Percentiles rank a stretch among this genome's conserved stretches.
Evolutionary conservation across 2,113 vertebrate genomes (phyloP).

Genomic region (Polypterus bichir): DNA sequence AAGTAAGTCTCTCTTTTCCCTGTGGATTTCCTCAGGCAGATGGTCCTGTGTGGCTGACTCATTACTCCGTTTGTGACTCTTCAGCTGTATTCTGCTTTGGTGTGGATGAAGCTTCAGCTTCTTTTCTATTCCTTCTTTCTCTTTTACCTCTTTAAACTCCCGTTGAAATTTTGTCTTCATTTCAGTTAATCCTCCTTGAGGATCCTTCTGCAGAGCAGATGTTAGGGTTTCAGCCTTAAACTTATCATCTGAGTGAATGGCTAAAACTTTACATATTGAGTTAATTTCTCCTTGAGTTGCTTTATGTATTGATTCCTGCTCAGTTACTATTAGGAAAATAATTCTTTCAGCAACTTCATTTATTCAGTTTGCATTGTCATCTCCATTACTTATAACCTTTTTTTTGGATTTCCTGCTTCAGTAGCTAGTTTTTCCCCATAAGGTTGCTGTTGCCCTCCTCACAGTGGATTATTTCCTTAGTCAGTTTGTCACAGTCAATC

Average conservation of each 20-base stretch:
- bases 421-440: conserved; percentile 55
- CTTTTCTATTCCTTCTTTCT: conserved; percentile 56
- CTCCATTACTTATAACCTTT: conserved; percentile 59
- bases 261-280: conserved; percentile 60
- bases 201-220: conserved; percentile 59
- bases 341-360: conserved; percentile 60
- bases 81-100: conserved; percentile 62
- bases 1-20: conserved; percentile 58
- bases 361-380: conserved; percentile 45
- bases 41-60: conserved; percentile 66
- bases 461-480: conserved; percentile 54
- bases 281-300: conserved; percentile 73
- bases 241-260: conserved; percentile 60
- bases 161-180: conserved; percentile 78
- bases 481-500: conserved; percentile 69
- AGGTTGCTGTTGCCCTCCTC: conserved; percentile 58
- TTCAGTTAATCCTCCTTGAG: conserved; percentile 82
- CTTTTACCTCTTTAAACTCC: conserved; percentile 76
- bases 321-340: conserved; percentile 56
- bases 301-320: conserved; percentile 65
- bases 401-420: conserved; percentile 68
- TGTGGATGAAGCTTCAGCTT: conserved; percentile 51
- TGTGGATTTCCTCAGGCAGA: conserved; percentile 58
- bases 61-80: conserved; percentile 49
- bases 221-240: conserved; percentile 69